Conservation (phyloP, 2,797 vertebrate species). For the Typhlichthys subterraneus region DNA sequence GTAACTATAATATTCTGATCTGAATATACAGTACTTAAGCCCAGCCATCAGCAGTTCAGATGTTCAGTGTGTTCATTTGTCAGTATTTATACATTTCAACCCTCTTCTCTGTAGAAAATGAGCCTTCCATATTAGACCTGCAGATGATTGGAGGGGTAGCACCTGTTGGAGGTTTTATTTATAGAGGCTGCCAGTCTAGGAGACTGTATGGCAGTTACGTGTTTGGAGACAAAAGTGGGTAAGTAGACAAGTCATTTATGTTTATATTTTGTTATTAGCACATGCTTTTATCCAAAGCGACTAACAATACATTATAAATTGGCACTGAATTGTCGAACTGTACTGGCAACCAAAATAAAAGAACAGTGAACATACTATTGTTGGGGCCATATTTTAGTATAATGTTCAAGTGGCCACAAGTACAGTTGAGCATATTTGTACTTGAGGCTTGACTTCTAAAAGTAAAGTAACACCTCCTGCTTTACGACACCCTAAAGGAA, state of each 20-base stretch:
- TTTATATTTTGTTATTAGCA: too few species aligned
- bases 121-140: constrained; percentile 92
- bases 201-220: constrained; percentile 93
- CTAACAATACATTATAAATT: too few species aligned
- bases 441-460: constrained; percentile 13
- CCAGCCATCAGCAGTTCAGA: too few species aligned
- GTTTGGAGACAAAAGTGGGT: constrained; percentile 96
- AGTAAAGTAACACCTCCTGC: constrained; percentile 33
- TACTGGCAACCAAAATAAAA: too few species aligned
- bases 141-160: constrained; percentile 88
- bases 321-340: too few species aligned
- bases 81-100: not conserved
- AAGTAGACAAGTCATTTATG: constrained; percentile 44
- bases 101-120: constrained; percentile 84
- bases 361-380: not conserved
- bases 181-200: constrained; percentile 96
- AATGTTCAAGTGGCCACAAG: not conserved
- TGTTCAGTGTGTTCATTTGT: too few species aligned
- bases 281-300: too few species aligned
- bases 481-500: constrained; percentile 49
- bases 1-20: too few species aligned
- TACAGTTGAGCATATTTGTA: constrained; percentile 12
- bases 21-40: too few species aligned
- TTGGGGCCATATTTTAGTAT: constrained; percentile 8
- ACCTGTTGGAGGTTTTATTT: constrained; percentile 94